These are phyloP conservation scores for Drepanosiphum platanoidis DNA, from an alignment of 2,888 invertebrate genomes.

Conservation along the genomic window DNA sequence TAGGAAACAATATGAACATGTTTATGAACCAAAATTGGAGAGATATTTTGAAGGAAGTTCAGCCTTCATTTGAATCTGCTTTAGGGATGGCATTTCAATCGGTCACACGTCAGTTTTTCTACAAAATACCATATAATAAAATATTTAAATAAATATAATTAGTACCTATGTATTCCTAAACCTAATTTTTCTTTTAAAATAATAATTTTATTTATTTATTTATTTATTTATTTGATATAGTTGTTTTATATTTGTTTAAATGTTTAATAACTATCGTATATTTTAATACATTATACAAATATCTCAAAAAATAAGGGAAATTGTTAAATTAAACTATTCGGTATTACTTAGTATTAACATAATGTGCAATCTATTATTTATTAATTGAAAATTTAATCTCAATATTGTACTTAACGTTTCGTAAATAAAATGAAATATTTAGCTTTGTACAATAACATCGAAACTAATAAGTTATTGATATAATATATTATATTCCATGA, in stretches of 20 bases:
- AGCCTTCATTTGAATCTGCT: constrained; percentile 66
- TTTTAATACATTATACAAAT: background rate
- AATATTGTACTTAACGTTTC: background rate
- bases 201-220: constrained; percentile 14
- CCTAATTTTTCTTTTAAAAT: background rate
- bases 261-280: background rate
- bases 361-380: background rate
- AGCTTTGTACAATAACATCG: too few species aligned
- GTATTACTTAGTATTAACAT: background rate
- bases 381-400: background rate
- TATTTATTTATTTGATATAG: background rate
- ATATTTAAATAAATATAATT: constrained; percentile 64
- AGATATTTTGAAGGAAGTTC: constrained; percentile 68
- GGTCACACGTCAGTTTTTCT: constrained; percentile 67
- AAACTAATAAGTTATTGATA: too few species aligned
- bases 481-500: too few species aligned
- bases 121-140: constrained; percentile 67
- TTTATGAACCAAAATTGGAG: constrained; percentile 70
- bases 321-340: background rate
- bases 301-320: background rate
- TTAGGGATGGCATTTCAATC: constrained; percentile 66
- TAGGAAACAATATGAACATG: constrained; percentile 68
- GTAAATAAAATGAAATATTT: background rate
- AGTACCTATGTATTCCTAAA: too few species aligned
- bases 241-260: background rate